Evolutionary conservation across 2,888 invertebrate genomes (phyloP).

Genomic region (Amphipoea oculea): DNA sequence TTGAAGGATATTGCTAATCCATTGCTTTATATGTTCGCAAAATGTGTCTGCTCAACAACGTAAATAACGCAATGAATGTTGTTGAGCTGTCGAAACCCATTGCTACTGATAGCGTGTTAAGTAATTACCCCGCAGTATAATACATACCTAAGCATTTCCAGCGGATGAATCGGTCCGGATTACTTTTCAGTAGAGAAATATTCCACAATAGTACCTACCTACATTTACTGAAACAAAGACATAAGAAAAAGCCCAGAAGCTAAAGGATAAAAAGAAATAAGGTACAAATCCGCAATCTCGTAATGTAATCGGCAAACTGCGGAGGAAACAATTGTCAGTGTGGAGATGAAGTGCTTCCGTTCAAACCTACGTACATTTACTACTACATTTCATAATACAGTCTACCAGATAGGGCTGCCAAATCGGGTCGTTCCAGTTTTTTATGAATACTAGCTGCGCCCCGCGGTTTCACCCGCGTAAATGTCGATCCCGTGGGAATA

Average conservation of each 20-base stretch:
- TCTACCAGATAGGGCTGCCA: constrained; percentile 38
- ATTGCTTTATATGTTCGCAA: too few relatives aligned
- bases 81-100: too few relatives aligned
- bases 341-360: constrained; percentile 75
- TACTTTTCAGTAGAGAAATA: neutral
- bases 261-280: constrained; percentile 19
- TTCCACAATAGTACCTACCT: neutral
- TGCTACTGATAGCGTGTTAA: too few relatives aligned
- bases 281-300: constrained; percentile 40
- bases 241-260: neutral
- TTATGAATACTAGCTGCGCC: too few relatives aligned
- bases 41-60: too few relatives aligned
- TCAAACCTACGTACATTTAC: constrained; percentile 43
- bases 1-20: too few relatives aligned
- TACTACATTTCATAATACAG: constrained; percentile 43
- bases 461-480: too few relatives aligned
- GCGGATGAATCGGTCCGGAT: neutral
- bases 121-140: too few relatives aligned
- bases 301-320: constrained; percentile 59
- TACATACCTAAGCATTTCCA: neutral
- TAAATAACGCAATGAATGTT: too few relatives aligned
- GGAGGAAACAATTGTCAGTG: constrained; percentile 72
- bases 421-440: neutral
- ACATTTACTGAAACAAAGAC: constrained; percentile 1
- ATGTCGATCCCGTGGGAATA: too few relatives aligned